Percentiles rank a stretch among this genome's conserved stretches.
Conservation (phyloP, 2,113 vertebrate species). For the Pelmatolapia mariae region DNA sequence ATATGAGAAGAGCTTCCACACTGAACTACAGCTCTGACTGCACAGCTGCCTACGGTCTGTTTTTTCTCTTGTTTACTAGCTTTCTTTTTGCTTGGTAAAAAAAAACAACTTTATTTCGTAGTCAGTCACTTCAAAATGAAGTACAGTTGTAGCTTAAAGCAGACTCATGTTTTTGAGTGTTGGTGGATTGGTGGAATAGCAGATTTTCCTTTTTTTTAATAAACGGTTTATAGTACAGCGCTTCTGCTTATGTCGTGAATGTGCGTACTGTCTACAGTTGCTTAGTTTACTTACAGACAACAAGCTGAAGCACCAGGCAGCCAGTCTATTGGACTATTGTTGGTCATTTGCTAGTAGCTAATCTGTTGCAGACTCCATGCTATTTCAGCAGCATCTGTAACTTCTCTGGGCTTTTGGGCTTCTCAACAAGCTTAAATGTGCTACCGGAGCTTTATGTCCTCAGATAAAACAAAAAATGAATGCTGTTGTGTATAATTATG, state of each 20-base stretch:
- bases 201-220: neutral
- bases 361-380: neutral
- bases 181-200: neutral
- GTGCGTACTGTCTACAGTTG: neutral
- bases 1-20: neutral
- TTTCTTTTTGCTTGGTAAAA: neutral
- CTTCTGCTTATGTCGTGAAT: neutral
- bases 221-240: neutral
- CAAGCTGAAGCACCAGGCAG: neutral
- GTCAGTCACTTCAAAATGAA: neutral
- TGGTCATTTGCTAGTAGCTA: neutral
- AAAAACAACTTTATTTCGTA: fast-evolving
- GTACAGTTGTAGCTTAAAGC: neutral
- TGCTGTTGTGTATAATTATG: neutral
- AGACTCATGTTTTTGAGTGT: neutral
- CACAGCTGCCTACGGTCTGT: conserved; percentile 1
- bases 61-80: neutral
- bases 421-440: neutral
- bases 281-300: neutral
- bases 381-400: neutral
- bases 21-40: neutral
- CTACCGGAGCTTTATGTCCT: neutral
- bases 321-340: neutral
- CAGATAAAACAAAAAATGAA: neutral
- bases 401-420: neutral